Evolutionary conservation across 2,113 vertebrate genomes (phyloP), one percentile per base, ranked within the genome.

Genomic region (Protomyctophum bolini): DNA sequence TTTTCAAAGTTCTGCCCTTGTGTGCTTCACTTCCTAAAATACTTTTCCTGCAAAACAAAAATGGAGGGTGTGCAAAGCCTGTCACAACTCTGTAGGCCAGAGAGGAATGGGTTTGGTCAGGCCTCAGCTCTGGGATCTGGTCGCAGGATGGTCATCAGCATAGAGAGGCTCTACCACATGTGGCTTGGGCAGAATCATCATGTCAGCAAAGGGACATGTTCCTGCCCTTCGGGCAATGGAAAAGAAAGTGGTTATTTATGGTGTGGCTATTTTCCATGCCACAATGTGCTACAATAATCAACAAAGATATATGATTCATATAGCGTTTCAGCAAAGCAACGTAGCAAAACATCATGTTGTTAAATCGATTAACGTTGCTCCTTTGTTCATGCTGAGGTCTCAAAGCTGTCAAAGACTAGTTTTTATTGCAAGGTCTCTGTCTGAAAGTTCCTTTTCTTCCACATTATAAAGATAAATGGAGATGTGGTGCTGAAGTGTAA

Each of bases 1-100:
- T 93, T 91, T 92, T 87, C 74, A 66, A 90, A 82, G 71, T 81
- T 86, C 58, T 83, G 84, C 76, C 77, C 77, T 80, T 78, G 73
- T 77, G 72, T 73, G 75, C 77, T 65, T 72, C 50, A 71, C 88
- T 82, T 90, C 83, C 70, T 78, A 87, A 91, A 88, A 89, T 85
- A 87, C 72, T 63, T 72, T 65, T 68, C 66, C 79, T 76, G 66
- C 84, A 73, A 80, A 87, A 88, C 69, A 75, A 80, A 41, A 87
- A 82, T 81, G 77, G 80, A 77, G 79, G 82, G 85, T 77, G 79
- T 73, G 72, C 52, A 75, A 69, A 81, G 81, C 66, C 62, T 73
- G 66, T 79, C 77, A 83, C 71, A 66, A 7, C 15, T 59, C 69
- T 83, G 86, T 73, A 77, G 82, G 75, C 67, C 80, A 76, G 82